Evolutionary conservation across 2,797 vertebrate species (phyloP).

Genomic region (Sparus aurata): DNA sequence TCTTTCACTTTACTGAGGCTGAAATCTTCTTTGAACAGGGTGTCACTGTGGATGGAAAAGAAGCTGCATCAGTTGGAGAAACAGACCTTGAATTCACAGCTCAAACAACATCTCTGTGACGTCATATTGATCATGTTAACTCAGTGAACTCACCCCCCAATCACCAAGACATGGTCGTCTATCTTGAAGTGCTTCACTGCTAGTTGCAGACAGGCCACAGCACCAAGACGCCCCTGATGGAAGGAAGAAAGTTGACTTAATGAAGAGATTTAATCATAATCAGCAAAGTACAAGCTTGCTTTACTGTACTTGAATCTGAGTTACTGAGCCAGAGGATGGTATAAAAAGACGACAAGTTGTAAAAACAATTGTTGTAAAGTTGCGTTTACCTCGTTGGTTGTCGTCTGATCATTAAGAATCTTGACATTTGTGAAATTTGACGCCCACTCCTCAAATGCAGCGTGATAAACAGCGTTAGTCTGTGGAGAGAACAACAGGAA

Average conservation of each 20-base stretch:
- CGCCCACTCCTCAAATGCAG: constrained; percentile 86
- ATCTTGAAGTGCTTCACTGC: constrained; percentile 83
- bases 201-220: constrained; percentile 86
- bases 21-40: constrained; percentile 89
- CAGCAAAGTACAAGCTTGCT: background rate
- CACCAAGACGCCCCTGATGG: constrained; percentile 85
- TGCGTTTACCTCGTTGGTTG: constrained; percentile 82
- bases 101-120: background rate
- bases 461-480: constrained; percentile 84
- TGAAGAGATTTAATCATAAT: background rate
- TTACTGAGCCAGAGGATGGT: background rate
- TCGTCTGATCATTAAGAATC: constrained; percentile 85
- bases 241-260: background rate
- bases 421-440: constrained; percentile 78
- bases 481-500: constrained; percentile 53
- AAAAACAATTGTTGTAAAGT: background rate
- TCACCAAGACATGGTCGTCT: constrained; percentile 82
- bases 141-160: constrained; percentile 83
- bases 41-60: constrained; percentile 79
- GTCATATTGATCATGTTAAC: background rate
- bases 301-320: background rate
- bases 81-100: no score
- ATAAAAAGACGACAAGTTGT: no score
- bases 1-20: constrained; percentile 77
- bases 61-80: background rate